These are phyloP conservation scores for Dasysyrphus tricinctus DNA, from an alignment of 2,888 invertebrate genomes.

Conservation along the genomic window DNA sequence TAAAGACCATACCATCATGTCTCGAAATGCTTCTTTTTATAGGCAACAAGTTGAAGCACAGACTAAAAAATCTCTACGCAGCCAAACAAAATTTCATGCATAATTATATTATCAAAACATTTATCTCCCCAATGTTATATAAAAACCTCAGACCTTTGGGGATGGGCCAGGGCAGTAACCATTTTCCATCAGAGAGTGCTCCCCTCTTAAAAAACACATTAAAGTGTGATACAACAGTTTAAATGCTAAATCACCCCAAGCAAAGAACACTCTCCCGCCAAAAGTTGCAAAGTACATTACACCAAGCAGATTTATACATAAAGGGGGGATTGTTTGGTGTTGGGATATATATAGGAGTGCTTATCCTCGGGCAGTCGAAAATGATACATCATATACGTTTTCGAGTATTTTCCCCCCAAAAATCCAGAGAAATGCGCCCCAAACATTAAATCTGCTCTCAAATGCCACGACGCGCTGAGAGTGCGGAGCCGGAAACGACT, in stretches of 20 bases:
- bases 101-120: conserved; percentile 75
- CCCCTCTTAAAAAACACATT: conserved; percentile 69
- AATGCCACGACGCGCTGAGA: conserved; percentile 11
- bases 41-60: conserved; percentile 69
- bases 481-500: conserved; percentile 25
- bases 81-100: conserved; percentile 65
- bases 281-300: conserved; percentile 69
- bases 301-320: background rate
- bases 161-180: conserved; percentile 53
- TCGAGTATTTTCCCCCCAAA: conserved; percentile 38
- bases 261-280: conserved; percentile 49
- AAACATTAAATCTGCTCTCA: conserved; percentile 53
- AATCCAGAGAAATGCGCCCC: conserved; percentile 15
- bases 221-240: conserved; percentile 75
- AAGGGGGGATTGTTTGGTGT: conserved; percentile 35
- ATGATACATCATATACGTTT: conserved; percentile 72
- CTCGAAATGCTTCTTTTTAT: conserved; percentile 28
- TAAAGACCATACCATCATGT: conserved; percentile 38
- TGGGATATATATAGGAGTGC: conserved; percentile 10
- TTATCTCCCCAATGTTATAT: conserved; percentile 70
- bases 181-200: conserved; percentile 14
- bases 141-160: conserved; percentile 64
- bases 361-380: conserved; percentile 71
- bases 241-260: conserved; percentile 72
- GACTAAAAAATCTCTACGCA: conserved; percentile 32